Evolutionary conservation across 2,113 vertebrate genomes (phyloP).

Genomic region (Mola mola): DNA sequence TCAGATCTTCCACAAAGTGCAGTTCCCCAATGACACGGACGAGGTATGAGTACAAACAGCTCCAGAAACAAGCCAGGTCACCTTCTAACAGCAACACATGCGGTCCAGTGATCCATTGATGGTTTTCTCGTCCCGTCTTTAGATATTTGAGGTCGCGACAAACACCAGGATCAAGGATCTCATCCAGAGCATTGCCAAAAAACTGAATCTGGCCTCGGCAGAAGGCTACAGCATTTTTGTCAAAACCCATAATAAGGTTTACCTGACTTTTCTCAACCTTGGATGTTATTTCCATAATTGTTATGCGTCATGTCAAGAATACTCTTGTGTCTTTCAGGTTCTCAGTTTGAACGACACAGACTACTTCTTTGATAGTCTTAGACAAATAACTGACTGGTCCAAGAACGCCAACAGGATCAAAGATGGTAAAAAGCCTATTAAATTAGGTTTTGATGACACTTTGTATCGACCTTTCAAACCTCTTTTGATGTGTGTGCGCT

Average conservation of each 20-base stretch:
- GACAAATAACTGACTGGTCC: constrained; percentile 91
- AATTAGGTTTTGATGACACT: neutral
- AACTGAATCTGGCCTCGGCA: constrained; percentile 84
- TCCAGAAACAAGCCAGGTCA: neutral
- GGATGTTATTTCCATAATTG: neutral
- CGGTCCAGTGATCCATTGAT: neutral
- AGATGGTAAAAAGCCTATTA: constrained; percentile 82
- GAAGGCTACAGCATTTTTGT: constrained; percentile 96
- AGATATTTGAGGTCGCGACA: constrained; percentile 89
- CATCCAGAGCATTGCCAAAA: constrained; percentile 81
- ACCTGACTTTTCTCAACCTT: neutral
- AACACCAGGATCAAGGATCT: constrained; percentile 86
- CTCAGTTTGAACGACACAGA: constrained; percentile 92
- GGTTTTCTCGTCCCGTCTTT: neutral
- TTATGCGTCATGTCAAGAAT: neutral
- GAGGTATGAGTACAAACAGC: constrained; percentile 78
- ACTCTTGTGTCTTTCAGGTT: constrained; percentile 80
- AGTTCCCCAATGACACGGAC: constrained; percentile 88
- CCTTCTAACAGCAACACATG: no score
- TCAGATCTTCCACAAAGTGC: constrained; percentile 90
- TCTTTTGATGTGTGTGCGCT: constrained; percentile 9
- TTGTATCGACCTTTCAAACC: no score
- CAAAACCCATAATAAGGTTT: constrained; percentile 93
- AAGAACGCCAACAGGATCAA: constrained; percentile 85
- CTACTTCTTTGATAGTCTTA: constrained; percentile 95